phyloP scores from a whole-genome alignment of 2,797 vertebrate genomes.

The Adelosebastes latens region DNA sequence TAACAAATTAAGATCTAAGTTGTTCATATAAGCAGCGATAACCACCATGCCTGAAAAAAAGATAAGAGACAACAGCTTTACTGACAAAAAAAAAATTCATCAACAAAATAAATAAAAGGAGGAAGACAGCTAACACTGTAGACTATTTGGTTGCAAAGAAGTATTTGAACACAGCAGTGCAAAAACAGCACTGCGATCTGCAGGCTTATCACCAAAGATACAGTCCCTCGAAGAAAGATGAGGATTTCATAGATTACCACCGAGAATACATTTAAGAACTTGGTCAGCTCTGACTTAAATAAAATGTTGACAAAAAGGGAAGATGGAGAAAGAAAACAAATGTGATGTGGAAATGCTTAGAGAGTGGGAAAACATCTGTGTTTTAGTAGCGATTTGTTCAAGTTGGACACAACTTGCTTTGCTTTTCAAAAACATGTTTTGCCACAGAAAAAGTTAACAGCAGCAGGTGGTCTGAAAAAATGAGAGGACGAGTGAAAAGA shows the following conservation, averaged over 20 bases:
- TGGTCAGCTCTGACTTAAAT: slow-evolving; percentile 15
- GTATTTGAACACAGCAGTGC: slow-evolving; percentile 23
- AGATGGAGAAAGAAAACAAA: not conserved
- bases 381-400: slow-evolving; percentile 15
- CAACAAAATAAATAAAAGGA: slow-evolving; percentile 32
- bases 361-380: not conserved
- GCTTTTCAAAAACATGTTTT: slow-evolving; percentile 26
- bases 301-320: slow-evolving; percentile 4
- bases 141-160: slow-evolving; percentile 29
- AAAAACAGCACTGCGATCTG: slow-evolving; percentile 25
- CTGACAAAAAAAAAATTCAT: slow-evolving; percentile 18
- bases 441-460: slow-evolving; percentile 10
- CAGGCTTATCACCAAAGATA: slow-evolving; percentile 58
- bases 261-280: slow-evolving; percentile 29
- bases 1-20: slow-evolving; percentile 21
- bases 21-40: slow-evolving; percentile 12
- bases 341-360: not conserved
- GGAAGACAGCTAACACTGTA: slow-evolving; percentile 1
- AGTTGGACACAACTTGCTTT: slow-evolving; percentile 1
- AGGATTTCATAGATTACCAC: slow-evolving; percentile 25
- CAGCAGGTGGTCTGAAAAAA: slow-evolving; percentile 39
- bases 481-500: slow-evolving; percentile 23
- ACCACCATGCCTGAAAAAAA: slow-evolving; percentile 14
- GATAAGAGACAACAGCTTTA: slow-evolving; percentile 32
- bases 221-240: slow-evolving; percentile 23